Evolutionary conservation across 2,888 invertebrate genomes (phyloP).

Genomic region (Perdita meconis): DNA sequence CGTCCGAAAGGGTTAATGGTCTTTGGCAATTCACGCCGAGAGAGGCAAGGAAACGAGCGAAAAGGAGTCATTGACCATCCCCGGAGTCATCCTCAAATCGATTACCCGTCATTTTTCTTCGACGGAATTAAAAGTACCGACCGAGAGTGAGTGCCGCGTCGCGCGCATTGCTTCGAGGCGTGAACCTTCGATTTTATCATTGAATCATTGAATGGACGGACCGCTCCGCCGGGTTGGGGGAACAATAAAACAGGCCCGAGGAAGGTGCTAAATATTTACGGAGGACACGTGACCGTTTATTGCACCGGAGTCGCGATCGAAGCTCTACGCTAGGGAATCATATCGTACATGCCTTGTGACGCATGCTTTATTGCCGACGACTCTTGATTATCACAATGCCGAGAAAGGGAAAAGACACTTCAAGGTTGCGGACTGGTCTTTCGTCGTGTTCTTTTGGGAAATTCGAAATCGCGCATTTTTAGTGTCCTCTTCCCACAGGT

Average conservation of each 20-base stretch:
- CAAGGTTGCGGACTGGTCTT: not conserved
- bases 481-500: not conserved
- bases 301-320: constrained; percentile 40
- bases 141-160: constrained; percentile 10
- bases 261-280: constrained; percentile 65
- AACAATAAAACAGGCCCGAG: constrained; percentile 59
- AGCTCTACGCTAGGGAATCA: constrained; percentile 50
- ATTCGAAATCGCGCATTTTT: not conserved
- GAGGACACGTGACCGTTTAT: constrained; percentile 66
- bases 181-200: constrained; percentile 63
- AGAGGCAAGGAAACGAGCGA: not conserved
- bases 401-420: not conserved
- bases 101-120: constrained; percentile 37
- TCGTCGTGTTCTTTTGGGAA: not conserved
- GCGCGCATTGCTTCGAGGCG: constrained; percentile 34
- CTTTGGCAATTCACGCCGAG: not conserved
- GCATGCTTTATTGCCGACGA: constrained; percentile 50
- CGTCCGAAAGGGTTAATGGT: not conserved
- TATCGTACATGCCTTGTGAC: constrained; percentile 46
- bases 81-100: not conserved
- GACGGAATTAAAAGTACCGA: constrained; percentile 30
- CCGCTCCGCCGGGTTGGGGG: constrained; percentile 23
- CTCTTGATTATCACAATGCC: constrained; percentile 32
- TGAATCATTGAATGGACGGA: constrained; percentile 49
- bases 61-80: constrained; percentile 16